Evolutionary conservation across 2,888 invertebrate genomes (phyloP).

Genomic region (Tanypteryx hageni): DNA sequence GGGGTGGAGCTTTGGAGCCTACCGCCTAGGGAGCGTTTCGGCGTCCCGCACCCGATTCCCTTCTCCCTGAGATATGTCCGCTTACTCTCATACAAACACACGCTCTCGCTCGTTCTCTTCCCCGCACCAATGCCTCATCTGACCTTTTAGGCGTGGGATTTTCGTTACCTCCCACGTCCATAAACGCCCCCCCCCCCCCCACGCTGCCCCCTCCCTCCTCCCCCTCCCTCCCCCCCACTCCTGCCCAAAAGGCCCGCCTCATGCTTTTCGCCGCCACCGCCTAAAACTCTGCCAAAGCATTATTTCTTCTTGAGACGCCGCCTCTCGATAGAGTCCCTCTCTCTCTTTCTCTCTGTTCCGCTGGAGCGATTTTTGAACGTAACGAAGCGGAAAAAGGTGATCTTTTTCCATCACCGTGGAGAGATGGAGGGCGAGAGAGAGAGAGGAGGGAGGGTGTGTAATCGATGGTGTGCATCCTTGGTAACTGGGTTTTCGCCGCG

Average conservation of each 20-base stretch:
- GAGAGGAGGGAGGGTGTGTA: background rate
- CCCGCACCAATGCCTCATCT: background rate
- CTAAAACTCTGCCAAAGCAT: conserved; percentile 26
- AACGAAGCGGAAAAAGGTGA: background rate
- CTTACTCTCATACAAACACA: background rate
- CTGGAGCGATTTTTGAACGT: background rate
- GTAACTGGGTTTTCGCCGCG: background rate
- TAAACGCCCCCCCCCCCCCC: no score
- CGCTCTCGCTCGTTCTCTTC: no score
- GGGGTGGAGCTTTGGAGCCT: background rate
- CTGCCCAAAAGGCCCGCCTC: background rate
- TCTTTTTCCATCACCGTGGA: background rate
- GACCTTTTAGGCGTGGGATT: conserved; percentile 31
- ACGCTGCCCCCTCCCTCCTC: background rate
- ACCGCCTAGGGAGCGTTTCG: background rate
- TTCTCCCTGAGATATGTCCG: conserved; percentile 3
- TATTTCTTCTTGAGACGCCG: background rate
- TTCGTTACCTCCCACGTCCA: background rate
- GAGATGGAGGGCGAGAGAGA: no score
- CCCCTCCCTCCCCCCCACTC: background rate
- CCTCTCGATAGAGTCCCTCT: background rate
- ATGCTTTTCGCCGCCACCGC: background rate
- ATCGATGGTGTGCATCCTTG: background rate
- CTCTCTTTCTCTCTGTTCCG: background rate
- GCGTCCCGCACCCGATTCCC: background rate